phyloP scores from a whole-genome alignment of 2,888 invertebrate genomes.

The Bhutanitis thaidina region DNA sequence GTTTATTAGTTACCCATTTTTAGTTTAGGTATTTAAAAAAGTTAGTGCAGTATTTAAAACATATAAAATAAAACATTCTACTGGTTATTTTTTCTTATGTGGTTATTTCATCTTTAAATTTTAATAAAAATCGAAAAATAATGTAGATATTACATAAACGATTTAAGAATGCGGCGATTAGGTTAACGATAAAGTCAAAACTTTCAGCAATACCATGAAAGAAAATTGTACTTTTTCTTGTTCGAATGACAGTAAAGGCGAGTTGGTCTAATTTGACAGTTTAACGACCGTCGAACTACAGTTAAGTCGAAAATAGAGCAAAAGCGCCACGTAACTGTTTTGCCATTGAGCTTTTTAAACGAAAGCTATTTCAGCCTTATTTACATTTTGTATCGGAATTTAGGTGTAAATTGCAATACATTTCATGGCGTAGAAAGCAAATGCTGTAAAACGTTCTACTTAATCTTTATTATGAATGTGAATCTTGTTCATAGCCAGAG shows the following conservation, averaged over 20 bases:
- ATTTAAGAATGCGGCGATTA: constrained; percentile 14
- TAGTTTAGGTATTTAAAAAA: no score
- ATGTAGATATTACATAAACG: constrained; percentile 1
- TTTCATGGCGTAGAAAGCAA: constrained; percentile 21
- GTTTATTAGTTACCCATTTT: constrained; percentile 9
- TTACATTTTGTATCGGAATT: constrained; percentile 32
- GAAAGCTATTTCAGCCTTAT: constrained; percentile 36
- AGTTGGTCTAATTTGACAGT: constrained; percentile 60
- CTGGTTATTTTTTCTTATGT: no score
- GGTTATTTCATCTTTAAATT: no score
- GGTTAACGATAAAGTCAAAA: constrained; percentile 48
- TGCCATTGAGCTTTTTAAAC: constrained; percentile 34
- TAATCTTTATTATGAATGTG: constrained; percentile 68
- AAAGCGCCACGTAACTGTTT: constrained; percentile 24
- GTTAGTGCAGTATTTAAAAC: neutral
- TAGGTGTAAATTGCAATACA: constrained; percentile 12
- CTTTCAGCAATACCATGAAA: constrained; percentile 58
- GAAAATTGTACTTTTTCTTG: constrained; percentile 60
- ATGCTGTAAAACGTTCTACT: constrained; percentile 32
- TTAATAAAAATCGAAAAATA: neutral
- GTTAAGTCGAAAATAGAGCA: constrained; percentile 40
- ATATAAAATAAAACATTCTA: neutral
- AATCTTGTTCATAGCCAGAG: constrained; percentile 60
- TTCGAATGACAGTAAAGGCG: constrained; percentile 50
- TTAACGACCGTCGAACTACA: constrained; percentile 50